Evolutionary conservation across 2,113 vertebrate genomes (phyloP).

Genomic region (Megaleporinus macrocephalus): DNA sequence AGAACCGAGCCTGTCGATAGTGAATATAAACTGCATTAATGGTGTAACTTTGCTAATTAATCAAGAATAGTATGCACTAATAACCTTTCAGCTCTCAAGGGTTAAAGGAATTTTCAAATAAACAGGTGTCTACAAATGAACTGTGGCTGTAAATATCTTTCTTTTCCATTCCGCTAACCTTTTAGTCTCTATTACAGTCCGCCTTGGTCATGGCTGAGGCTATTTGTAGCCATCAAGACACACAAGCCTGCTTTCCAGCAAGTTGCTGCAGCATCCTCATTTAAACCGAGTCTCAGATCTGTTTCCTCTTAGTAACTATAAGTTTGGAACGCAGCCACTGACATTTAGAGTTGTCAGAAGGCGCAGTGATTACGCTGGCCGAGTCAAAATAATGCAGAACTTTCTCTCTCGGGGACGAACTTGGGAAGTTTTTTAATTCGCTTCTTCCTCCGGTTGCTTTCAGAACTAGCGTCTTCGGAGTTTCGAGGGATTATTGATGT

Average conservation of each 20-base stretch:
- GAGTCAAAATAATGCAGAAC: not conserved
- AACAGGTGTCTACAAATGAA: too few relatives aligned
- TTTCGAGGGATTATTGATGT: slow-evolving; percentile 7
- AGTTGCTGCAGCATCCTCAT: not conserved
- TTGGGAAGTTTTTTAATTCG: not conserved
- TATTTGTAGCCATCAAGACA: not conserved
- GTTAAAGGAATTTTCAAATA: too few relatives aligned
- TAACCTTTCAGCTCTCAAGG: too few relatives aligned
- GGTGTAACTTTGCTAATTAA: too few relatives aligned
- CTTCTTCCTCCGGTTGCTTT: not conserved
- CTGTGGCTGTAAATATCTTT: too few relatives aligned
- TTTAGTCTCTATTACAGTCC: not conserved
- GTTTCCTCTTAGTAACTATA: not conserved
- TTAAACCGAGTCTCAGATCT: not conserved
- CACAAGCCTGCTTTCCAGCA: not conserved
- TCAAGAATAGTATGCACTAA: too few relatives aligned
- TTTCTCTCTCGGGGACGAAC: not conserved
- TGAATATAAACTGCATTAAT: too few relatives aligned
- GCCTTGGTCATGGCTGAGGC: not conserved
- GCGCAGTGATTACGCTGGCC: not conserved
- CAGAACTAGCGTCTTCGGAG: not conserved
- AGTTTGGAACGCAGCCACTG: not conserved
- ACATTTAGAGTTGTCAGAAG: slow-evolving; percentile 38
- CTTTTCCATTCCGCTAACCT: not conserved
- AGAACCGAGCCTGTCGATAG: too few relatives aligned